Conservation (phyloP, 2,888 invertebrate genomes). For the Coenonympha arcania region DNA sequence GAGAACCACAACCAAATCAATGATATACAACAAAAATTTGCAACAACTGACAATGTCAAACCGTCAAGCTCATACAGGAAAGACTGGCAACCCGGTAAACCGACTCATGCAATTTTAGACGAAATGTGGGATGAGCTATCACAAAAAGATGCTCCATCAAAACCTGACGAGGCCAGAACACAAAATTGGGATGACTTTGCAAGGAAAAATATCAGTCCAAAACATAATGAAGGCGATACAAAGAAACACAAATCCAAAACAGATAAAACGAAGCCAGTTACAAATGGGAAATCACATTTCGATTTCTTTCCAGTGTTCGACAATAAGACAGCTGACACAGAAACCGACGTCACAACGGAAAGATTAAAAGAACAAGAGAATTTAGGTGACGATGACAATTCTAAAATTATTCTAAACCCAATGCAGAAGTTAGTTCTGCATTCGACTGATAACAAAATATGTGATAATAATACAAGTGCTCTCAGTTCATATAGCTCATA, state of each 20-base stretch:
- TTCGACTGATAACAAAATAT: constrained; percentile 72
- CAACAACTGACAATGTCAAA: constrained; percentile 50
- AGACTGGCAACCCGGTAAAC: constrained; percentile 55
- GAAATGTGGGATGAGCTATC: background rate
- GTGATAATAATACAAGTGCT: constrained; percentile 71
- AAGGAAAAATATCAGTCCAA: constrained; percentile 57
- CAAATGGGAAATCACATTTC: constrained; percentile 60
- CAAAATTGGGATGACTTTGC: constrained; percentile 57
- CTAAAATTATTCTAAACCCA: constrained; percentile 69
- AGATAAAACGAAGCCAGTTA: constrained; percentile 48
- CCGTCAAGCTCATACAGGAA: constrained; percentile 64
- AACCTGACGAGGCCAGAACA: background rate
- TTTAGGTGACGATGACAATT: constrained; percentile 47
- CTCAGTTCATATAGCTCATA: constrained; percentile 68
- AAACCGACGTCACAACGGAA: constrained; percentile 20
- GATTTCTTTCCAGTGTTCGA: constrained; percentile 68
- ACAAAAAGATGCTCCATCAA: background rate
- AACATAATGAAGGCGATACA: constrained; percentile 42
- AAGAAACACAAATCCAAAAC: constrained; percentile 47
- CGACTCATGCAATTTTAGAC: constrained; percentile 39
- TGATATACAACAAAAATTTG: constrained; percentile 64
- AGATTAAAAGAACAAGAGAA: constrained; percentile 25
- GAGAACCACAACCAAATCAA: constrained; percentile 69
- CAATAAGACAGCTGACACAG: constrained; percentile 47
- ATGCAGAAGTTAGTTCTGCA: constrained; percentile 71